These are phyloP conservation scores for Acinonyx jubatus DNA, from an alignment of 2,113 vertebrate species.

Conservation along the genomic window DNA sequence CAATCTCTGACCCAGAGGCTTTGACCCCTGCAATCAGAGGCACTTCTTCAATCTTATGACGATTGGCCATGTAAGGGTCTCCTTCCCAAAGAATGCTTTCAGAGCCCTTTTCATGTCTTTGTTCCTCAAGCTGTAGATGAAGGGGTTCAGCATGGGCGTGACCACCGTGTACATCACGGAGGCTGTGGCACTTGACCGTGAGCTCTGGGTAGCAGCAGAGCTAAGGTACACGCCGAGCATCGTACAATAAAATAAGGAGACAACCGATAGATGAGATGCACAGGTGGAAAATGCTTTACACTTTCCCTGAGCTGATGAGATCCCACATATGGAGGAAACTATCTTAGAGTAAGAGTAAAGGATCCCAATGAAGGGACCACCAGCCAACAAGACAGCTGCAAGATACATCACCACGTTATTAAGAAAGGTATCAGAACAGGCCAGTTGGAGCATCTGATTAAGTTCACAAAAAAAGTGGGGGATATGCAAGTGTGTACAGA, in stretches of 20 bases:
- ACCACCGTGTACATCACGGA: not conserved
- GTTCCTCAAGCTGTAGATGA: not conserved
- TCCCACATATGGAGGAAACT: not conserved
- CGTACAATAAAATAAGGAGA: not conserved
- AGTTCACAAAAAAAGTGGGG: not conserved
- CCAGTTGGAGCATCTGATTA: not conserved
- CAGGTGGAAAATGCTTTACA: not conserved
- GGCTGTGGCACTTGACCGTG: not conserved
- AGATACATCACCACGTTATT: not conserved
- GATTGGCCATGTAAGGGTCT: not conserved
- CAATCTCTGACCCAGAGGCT: not conserved
- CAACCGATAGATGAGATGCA: not conserved
- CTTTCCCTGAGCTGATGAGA: rapidly evolving
- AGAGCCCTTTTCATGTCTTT: not conserved
- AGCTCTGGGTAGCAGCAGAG: not conserved
- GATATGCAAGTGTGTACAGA: not conserved
- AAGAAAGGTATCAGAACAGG: not conserved
- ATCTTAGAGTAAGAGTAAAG: not conserved
- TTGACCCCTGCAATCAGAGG: not conserved
- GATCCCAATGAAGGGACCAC: not conserved
- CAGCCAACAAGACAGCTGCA: not conserved
- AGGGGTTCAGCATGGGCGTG: not conserved
- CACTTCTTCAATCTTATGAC: not conserved
- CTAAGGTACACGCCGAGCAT: not conserved
- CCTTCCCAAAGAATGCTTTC: not conserved